Conservation (phyloP, 2,797 vertebrate genomes). For the Heteromormyrus szaboi region DNA sequence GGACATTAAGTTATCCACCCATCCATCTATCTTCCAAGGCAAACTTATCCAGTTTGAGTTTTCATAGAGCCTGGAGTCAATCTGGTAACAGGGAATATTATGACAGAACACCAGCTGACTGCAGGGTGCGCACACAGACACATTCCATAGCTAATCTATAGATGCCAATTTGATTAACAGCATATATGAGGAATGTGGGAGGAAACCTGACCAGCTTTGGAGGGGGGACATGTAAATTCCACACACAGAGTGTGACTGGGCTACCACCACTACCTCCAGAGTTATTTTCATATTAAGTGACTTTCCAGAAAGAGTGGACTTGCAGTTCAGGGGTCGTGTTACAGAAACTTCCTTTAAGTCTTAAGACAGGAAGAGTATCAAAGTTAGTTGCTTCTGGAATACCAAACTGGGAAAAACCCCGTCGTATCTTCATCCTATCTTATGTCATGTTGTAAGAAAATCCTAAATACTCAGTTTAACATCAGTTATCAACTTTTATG, state of each 20-base stretch:
- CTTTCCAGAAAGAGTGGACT: not conserved
- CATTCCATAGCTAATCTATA: not conserved
- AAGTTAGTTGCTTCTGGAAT: no score
- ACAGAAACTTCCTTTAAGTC: not conserved
- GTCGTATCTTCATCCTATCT: not conserved
- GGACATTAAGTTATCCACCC: not conserved
- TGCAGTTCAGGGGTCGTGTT: not conserved
- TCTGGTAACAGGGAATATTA: not conserved
- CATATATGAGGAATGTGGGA: not conserved
- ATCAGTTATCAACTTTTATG: not conserved
- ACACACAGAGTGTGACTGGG: not conserved
- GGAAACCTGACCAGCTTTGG: not conserved
- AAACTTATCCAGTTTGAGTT: not conserved
- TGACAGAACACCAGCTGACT: not conserved
- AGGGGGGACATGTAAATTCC: not conserved
- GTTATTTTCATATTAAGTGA: not conserved
- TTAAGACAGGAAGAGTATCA: not conserved
- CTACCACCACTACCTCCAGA: not conserved
- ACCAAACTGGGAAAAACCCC: not conserved
- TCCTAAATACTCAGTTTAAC: not conserved
- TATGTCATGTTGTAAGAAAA: not conserved
- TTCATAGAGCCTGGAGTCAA: not conserved
- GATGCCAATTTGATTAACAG: not conserved
- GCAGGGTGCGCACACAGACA: not conserved
- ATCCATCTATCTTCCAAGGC: not conserved